Evolutionary conservation across 2,888 invertebrate genomes (phyloP), one percentile per base, ranked within the genome.

Genomic region (Odontocerum albicorne): DNA sequence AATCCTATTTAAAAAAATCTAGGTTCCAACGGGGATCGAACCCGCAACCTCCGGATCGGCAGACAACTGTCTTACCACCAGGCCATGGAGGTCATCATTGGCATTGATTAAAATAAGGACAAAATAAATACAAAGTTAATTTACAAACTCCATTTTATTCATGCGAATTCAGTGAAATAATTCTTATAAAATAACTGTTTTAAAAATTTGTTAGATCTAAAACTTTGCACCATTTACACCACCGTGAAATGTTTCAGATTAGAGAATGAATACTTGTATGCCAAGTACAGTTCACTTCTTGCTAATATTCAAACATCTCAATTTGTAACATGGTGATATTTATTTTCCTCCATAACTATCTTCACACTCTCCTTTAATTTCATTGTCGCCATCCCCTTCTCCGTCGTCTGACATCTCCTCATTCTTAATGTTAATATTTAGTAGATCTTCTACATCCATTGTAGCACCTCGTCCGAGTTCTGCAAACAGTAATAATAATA

Each of bases 261-360:
- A n/a, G n/a, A n/a, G n/a, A 32, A 32, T 44, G 32, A 27, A 42
- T 27, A 39, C 21, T 42, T 43, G 12, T 32, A 31, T 15, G 44
- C 27, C 43, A 19, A n/a, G n/a, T n/a, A n/a, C n/a, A n/a, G n/a
- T n/a, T n/a, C n/a, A n/a, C n/a, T n/a, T n/a, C n/a, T n/a, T 32
- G 31, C 20, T 44, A 15, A 22, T 27, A 27, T 42, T 22, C 15
- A 27, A 42, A 42, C 42, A 42, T 16, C 13, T 13, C 13, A 13
- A 27, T 22, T 16, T 27, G 8, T 19, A 22, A 42, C 42, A 42
- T 16, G 6, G 27, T 27, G 6, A 27, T 10, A 27, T 7, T 10
- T 72, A 49, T 15, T 35, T 49, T 13, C 83, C 71, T 70, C 80
- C 63, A 69, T 82, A 66, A 70, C 73, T 61, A 68, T 74, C 3